phyloP scores from a whole-genome alignment of 2,888 invertebrate species.

The Aethes cnicana region DNA sequence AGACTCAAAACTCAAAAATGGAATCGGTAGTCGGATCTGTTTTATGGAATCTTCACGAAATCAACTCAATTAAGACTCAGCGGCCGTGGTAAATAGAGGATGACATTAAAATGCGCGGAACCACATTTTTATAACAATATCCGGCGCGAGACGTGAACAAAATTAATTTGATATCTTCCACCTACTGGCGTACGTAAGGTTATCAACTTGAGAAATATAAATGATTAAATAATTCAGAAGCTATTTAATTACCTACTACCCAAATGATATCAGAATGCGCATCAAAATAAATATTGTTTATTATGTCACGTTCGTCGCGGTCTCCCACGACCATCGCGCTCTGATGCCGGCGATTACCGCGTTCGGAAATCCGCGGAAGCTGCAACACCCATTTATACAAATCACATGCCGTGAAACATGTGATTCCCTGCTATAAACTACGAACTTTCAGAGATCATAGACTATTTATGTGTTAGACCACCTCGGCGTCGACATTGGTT shows the following conservation, averaged over 20 bases:
- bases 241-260: too few species aligned
- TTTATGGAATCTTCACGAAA: neutral
- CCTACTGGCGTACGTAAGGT: too few species aligned
- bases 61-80: neutral
- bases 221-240: too few species aligned
- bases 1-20: too few species aligned
- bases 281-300: constrained; percentile 7
- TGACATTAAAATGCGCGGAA: constrained; percentile 51
- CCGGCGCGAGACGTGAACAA: constrained; percentile 52
- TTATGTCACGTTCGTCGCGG: constrained; percentile 7
- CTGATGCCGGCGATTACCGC: constrained; percentile 4
- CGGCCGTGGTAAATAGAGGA: constrained; percentile 25
- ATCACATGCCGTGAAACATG: constrained; percentile 19
- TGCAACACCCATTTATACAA: constrained; percentile 11
- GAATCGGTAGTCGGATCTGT: too few species aligned
- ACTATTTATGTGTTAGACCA: constrained; percentile 15
- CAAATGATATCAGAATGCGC: neutral
- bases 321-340: constrained; percentile 6
- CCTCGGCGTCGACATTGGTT: neutral
- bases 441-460: constrained; percentile 5
- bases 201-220: neutral
- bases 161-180: constrained; percentile 43
- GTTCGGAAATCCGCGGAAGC: constrained; percentile 13
- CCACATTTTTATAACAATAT: constrained; percentile 54
- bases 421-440: constrained; percentile 17